Evolutionary conservation across 2,888 invertebrate genomes (phyloP).

Genomic region (Sepioteuthis lessoniana): DNA sequence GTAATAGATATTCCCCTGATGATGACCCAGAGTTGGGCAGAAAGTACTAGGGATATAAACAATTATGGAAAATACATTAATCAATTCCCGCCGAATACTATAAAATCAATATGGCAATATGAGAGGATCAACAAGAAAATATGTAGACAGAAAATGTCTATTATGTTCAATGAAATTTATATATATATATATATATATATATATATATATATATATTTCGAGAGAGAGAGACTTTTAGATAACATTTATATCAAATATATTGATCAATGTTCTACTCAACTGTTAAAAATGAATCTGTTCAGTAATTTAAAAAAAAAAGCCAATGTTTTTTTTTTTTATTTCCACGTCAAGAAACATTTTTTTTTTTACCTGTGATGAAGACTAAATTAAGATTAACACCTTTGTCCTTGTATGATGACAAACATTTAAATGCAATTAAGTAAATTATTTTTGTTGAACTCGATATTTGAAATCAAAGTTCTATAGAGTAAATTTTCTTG

Average conservation of each 20-base stretch:
- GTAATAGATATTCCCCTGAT: too few relatives aligned
- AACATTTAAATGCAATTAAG: constrained; percentile 10
- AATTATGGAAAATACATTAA: too few relatives aligned
- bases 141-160: too few relatives aligned
- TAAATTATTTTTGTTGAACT: constrained; percentile 12
- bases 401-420: neutral
- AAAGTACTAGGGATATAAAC: too few relatives aligned
- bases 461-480: neutral
- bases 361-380: constrained; percentile 4
- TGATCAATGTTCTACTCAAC: neutral
- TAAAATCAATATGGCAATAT: too few relatives aligned
- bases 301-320: neutral
- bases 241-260: neutral
- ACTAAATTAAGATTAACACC: constrained; percentile 14
- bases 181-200: too few relatives aligned
- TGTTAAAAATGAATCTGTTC: neutral
- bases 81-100: too few relatives aligned
- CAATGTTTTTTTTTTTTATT: neutral
- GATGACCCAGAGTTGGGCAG: too few relatives aligned
- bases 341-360: neutral
- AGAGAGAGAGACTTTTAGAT: neutral
- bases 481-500: neutral
- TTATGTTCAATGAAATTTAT: too few relatives aligned
- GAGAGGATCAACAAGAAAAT: too few relatives aligned
- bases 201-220: too few relatives aligned